Conservation (phyloP, 2,797 vertebrate species). For the Coregonus suidteri region DNA sequence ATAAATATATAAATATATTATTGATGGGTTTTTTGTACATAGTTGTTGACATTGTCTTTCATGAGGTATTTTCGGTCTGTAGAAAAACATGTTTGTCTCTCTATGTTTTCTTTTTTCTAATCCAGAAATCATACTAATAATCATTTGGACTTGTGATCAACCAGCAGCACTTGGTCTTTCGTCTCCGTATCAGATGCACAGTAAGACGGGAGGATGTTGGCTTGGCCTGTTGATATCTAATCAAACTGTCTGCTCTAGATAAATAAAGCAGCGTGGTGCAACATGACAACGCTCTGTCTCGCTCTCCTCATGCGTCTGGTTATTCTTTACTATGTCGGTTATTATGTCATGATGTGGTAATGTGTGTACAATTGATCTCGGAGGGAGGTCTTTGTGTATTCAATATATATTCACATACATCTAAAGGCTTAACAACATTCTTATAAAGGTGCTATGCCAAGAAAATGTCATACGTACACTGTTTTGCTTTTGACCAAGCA, state of each 20-base stretch:
- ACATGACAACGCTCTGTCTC: constrained; percentile 48
- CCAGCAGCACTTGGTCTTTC: constrained; percentile 68
- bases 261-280: constrained; percentile 78
- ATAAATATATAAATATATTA: constrained; percentile 74
- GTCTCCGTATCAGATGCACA: constrained; percentile 55
- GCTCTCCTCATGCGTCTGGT: constrained; percentile 17
- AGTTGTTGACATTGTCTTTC: constrained; percentile 76
- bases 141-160: constrained; percentile 73
- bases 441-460: neutral
- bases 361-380: neutral
- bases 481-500: neutral
- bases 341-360: neutral
- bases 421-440: neutral
- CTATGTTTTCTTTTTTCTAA: constrained; percentile 76
- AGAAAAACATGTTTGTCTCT: constrained; percentile 75
- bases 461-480: neutral
- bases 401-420: neutral
- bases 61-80: constrained; percentile 72
- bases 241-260: constrained; percentile 69
- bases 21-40: constrained; percentile 79
- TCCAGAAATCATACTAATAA: constrained; percentile 75
- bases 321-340: constrained; percentile 13
- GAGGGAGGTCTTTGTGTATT: neutral
- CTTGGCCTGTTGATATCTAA: constrained; percentile 70
- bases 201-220: constrained; percentile 48